Percentiles rank a stretch among this genome's conserved stretches.
Conservation (phyloP, 2,113 vertebrate species). For the Camelus dromedarius region DNA sequence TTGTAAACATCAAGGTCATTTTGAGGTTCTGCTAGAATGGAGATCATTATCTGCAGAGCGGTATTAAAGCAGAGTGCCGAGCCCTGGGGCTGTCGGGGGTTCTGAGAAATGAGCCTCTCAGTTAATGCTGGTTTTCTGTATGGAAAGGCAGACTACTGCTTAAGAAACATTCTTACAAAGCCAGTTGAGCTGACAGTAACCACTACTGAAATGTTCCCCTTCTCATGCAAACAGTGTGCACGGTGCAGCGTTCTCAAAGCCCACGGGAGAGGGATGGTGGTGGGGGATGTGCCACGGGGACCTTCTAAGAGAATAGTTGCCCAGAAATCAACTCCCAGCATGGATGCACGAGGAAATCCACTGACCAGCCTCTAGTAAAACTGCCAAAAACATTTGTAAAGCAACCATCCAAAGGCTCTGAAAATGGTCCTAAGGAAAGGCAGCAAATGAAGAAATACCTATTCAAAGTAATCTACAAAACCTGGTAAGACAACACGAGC, state of each 20-base stretch:
- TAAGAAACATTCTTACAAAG: neutral
- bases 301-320: neutral
- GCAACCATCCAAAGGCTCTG: neutral
- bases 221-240: neutral
- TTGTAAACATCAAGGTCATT: slow-evolving; percentile 49
- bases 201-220: neutral
- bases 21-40: neutral
- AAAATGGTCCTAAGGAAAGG: neutral
- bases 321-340: neutral
- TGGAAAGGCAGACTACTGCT: neutral
- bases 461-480: no score
- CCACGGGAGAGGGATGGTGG: no score
- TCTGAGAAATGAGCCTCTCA: neutral
- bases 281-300: neutral
- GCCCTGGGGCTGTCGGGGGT: neutral
- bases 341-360: fast-evolving
- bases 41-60: neutral
- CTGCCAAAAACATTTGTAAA: neutral
- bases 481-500: no score
- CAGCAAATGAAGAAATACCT: neutral
- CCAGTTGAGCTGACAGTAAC: neutral
- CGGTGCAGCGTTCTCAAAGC: neutral
- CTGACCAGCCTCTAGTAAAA: fast-evolving
- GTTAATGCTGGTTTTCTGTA: neutral
- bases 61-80: neutral